phyloP scores from a whole-genome alignment of 23 tunicate species.

The Oikopleura albicans region DNA sequence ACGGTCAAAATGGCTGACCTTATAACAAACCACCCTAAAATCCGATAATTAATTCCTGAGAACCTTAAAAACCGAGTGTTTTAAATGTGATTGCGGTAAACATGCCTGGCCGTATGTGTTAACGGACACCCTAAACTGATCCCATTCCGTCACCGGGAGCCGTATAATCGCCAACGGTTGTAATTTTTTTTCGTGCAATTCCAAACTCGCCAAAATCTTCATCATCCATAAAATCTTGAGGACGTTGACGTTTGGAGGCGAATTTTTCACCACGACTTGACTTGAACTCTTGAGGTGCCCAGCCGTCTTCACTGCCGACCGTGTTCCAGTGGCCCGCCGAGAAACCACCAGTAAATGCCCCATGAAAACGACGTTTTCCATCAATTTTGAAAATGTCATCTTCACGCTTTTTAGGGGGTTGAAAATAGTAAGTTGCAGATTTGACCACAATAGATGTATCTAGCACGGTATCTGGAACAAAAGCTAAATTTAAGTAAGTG shows the following conservation, averaged over 20 bases:
- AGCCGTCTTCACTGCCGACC: conserved; percentile 73
- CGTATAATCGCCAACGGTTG: conserved; percentile 24
- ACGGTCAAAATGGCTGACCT: no score
- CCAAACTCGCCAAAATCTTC: conserved; percentile 72
- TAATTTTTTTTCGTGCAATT: conserved; percentile 37
- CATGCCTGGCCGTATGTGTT: no score
- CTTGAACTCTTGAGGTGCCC: conserved; percentile 52
- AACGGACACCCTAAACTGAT: no score
- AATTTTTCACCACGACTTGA: conserved; percentile 44
- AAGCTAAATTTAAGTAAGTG: no score
- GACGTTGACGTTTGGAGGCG: conserved; percentile 20
- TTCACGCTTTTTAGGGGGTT: no score
- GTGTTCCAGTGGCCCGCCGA: conserved; percentile 96
- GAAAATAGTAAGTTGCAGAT: no score
- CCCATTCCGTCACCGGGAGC: no score
- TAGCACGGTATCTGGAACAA: no score
- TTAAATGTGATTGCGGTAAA: no score
- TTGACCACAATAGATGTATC: no score
- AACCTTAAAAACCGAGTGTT: neutral
- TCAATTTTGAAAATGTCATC: neutral
- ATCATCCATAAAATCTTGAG: conserved; percentile 88
- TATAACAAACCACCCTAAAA: no score
- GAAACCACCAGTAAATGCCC: conserved; percentile 93
- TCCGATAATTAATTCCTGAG: no score
- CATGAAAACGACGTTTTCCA: conserved; percentile 43